Evolutionary conservation across 2,113 vertebrate genomes (phyloP).

Genomic region (Oxyura jamaicensis): DNA sequence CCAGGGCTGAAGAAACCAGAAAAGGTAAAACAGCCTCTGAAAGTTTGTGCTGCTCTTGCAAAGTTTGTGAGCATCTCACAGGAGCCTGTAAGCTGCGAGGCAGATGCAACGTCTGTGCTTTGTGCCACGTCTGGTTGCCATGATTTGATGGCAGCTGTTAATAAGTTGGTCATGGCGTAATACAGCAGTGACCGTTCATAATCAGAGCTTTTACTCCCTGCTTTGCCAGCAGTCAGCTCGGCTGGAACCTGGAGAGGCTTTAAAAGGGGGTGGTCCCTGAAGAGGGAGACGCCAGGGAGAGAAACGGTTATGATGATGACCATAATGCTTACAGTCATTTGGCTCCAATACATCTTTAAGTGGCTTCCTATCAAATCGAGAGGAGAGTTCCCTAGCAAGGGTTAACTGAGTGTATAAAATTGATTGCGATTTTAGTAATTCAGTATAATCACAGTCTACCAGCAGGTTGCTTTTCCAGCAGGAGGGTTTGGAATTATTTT

Average conservation of each 20-base stretch:
- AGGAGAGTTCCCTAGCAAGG: conserved; percentile 72
- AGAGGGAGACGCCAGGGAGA: neutral
- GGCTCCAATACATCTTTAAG: neutral
- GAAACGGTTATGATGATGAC: accelerated
- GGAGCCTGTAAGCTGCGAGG: neutral
- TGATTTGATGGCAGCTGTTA: neutral
- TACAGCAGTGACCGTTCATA: neutral
- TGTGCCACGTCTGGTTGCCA: neutral
- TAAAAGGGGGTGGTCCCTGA: neutral
- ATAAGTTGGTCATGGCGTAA: conserved; percentile 20
- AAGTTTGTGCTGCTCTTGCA: accelerated
- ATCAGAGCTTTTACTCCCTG: neutral
- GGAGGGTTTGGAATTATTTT: conserved; percentile 90
- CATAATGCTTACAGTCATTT: neutral
- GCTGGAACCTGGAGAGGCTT: neutral
- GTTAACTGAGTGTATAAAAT: conserved; percentile 87
- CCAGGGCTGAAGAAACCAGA: neutral
- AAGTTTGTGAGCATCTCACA: accelerated
- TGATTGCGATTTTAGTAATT: conserved; percentile 89
- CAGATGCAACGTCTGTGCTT: neutral
- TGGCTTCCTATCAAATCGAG: neutral
- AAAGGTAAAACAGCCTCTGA: neutral
- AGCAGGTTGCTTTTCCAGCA: conserved; percentile 89
- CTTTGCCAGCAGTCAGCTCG: neutral
- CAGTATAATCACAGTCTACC: conserved; percentile 89